Evolutionary conservation across 2,888 invertebrate species (phyloP), one percentile per base, ranked within the genome.

Genomic region (Thyatira batis): DNA sequence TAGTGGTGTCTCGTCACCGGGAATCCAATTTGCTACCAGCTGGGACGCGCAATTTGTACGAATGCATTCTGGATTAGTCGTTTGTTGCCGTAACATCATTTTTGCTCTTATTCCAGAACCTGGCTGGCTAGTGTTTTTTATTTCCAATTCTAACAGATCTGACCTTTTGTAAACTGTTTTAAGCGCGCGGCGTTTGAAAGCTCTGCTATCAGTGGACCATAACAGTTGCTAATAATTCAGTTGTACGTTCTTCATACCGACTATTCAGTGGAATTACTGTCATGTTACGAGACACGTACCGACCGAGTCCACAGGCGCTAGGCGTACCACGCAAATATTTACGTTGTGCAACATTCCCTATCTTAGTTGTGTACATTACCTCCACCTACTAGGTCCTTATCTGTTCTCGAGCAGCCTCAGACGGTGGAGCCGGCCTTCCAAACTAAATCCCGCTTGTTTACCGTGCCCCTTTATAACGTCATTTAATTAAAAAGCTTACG

Each of bases 401-500:
- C 87, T 84, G 55, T 63, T 64, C 67, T 73, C 67, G 65, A 71
- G 71, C 85, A 84, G 83, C 71, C 78, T 73, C 74, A 63, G 64
- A 63, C 61, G 62, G 63, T 28, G 60, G 39, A 63, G 73, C 70
- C 74, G 76, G 74, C 75, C 74, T 76, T 77, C 67, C 65, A 63
- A 79, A 78, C 79, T 80, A 74, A 80, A 78, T 76, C 77, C 75
- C 71, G 69, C 72, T 75, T 80, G 78, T 82, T 80, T 81, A 76
- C 76, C 63, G 67, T 69, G 68, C 77, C 73, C 80, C 78, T 80
- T 80, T 76, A 78, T 71, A 76, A 72, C 69, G 73, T 73, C 69
- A 80, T 85, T 81, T 82, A 82, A 86, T 85, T 85, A 83, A 82
- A 86, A 82, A 76, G 69, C 72, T 72, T 67, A 57, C 65, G 64